Conservation (phyloP, 2,113 vertebrate species). For the Zosterops japonicus region DNA sequence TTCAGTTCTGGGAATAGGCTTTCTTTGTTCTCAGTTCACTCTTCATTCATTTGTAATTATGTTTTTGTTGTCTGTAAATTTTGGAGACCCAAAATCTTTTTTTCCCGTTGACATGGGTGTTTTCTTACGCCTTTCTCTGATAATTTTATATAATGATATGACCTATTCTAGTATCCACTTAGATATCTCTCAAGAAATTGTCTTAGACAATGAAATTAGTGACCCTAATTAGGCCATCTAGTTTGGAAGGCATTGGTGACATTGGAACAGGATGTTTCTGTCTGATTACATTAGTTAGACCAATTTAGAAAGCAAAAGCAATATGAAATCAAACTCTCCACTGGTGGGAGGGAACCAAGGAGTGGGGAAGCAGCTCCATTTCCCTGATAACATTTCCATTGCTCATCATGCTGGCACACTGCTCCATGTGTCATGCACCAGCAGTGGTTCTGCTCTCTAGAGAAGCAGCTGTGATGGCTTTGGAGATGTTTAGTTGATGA, state of each 20-base stretch:
- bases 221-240: neutral
- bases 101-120: neutral
- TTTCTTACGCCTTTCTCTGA: neutral
- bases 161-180: neutral
- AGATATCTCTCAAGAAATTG: neutral
- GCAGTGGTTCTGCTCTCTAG: neutral
- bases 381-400: neutral
- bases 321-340: neutral
- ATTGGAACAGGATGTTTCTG: neutral
- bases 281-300: neutral
- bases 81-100: neutral
- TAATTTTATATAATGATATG: neutral
- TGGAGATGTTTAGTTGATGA: neutral
- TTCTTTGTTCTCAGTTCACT: neutral
- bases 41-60: neutral
- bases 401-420: neutral
- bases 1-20: neutral
- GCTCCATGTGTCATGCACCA: neutral
- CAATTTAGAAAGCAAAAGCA: slow-evolving; percentile 6
- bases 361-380: neutral
- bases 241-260: neutral
- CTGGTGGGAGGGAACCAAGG: neutral
- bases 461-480: neutral
- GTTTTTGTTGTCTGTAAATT: neutral
- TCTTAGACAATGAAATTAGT: neutral